A percentile compares a stretch with the other conserved stretches of the same genome.
Conservation (phyloP, 64 coral and sea anemone species). For the Pachyseris speciosa region DNA sequence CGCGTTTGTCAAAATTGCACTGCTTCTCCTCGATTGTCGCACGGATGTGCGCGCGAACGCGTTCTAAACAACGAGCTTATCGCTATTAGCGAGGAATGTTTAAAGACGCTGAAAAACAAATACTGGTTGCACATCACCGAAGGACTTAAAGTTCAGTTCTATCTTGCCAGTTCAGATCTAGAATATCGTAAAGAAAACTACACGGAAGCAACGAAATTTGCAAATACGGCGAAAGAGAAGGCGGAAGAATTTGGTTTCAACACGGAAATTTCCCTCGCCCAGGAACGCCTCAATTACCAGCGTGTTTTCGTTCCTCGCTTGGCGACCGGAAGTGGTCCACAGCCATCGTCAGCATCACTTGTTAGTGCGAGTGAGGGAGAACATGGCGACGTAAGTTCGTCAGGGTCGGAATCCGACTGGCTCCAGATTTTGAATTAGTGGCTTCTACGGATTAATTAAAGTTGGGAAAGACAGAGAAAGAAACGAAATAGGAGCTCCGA, state of each 20-base stretch:
- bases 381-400: background rate
- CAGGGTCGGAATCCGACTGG: background rate
- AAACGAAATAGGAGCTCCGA: too few species aligned
- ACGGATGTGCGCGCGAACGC: slow-evolving; percentile 27
- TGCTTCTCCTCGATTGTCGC: background rate
- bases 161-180: too few species aligned
- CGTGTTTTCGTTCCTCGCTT: too few species aligned
- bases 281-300: slow-evolving; percentile 1
- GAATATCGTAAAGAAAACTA: too few species aligned
- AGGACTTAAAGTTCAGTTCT: too few species aligned
- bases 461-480: too few species aligned
- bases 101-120: background rate
- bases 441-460: too few species aligned
- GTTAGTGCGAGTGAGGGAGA: too few species aligned
- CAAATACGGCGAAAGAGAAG: background rate
- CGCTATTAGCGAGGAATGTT: background rate
- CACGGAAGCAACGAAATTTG: background rate
- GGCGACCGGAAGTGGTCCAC: background rate
- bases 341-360: too few species aligned
- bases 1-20: too few species aligned
- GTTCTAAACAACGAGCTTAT: slow-evolving; percentile 7
- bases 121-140: slow-evolving; percentile 11
- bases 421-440: background rate
- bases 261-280: slow-evolving; percentile 18
- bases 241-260: too few species aligned